phyloP scores from a whole-genome alignment of 2,113 vertebrate species.

The Trematocara nigrifrons region DNA sequence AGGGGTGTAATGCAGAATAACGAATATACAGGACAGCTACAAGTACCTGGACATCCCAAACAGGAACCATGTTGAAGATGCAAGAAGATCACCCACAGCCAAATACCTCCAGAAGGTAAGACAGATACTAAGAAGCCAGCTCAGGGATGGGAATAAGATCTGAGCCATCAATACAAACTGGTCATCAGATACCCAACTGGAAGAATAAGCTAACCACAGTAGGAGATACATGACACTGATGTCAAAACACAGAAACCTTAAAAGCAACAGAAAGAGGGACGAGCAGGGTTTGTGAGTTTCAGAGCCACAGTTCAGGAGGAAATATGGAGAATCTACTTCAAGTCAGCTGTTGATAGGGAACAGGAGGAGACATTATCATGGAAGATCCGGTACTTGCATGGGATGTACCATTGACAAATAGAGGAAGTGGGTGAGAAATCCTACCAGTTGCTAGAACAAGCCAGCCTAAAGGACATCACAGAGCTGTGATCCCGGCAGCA shows the following conservation, averaged over 20 bases:
- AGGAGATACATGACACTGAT: background rate
- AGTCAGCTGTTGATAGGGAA: fast-evolving
- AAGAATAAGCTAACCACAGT: background rate
- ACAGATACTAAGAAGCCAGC: background rate
- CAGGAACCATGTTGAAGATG: background rate
- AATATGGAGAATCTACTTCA: background rate
- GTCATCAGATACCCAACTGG: background rate
- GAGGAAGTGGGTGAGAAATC: background rate
- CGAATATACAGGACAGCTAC: background rate
- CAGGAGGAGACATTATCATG: background rate
- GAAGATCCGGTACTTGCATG: background rate
- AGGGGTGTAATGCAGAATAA: background rate
- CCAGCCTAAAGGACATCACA: background rate
- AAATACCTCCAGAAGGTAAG: background rate
- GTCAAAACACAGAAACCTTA: background rate
- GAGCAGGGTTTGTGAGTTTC: background rate
- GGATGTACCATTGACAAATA: background rate
- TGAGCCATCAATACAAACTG: background rate
- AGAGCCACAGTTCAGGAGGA: fast-evolving
- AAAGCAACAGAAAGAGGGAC: fast-evolving
- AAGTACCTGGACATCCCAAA: background rate
- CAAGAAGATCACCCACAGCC: background rate
- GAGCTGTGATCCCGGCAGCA: background rate
- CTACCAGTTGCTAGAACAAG: background rate
- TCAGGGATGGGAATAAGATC: background rate